A percentile compares a stretch with the other conserved stretches of the same genome.
phyloP scores from a whole-genome alignment of 2,797 vertebrate species.

The Pogonophryne albipinna region DNA sequence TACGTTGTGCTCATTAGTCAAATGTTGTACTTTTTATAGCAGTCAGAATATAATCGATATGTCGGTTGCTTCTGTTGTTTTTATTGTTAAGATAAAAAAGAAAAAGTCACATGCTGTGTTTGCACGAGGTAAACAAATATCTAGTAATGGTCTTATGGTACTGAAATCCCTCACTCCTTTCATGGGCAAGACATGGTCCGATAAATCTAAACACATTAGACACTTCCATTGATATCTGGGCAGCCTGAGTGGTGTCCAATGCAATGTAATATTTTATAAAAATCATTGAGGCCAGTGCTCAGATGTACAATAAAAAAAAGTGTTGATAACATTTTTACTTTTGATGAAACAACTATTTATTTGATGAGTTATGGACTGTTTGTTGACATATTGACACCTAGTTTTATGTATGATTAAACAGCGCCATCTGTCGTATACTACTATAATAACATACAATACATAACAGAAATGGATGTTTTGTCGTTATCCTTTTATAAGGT shows the following conservation, averaged over 20 bases:
- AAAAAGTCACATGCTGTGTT: background rate
- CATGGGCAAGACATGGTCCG: conserved; percentile 2
- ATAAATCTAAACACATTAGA: background rate
- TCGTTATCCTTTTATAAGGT: background rate
- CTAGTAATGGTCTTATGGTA: conserved; percentile 20
- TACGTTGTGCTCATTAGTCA: background rate
- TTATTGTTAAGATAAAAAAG: background rate
- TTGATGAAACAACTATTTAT: background rate
- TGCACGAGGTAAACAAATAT: conserved; percentile 9
- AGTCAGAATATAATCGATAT: background rate
- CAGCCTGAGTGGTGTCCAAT: background rate
- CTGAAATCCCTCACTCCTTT: conserved; percentile 9
- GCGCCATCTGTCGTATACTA: conserved; percentile 37
- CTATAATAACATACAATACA: background rate
- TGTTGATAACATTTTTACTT: background rate
- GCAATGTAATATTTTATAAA: background rate
- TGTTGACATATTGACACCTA: background rate
- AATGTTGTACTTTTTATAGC: background rate
- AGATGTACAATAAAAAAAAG: background rate
- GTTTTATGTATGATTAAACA: background rate
- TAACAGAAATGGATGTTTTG: rapidly evolving
- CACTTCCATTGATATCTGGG: background rate
- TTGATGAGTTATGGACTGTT: too few species aligned
- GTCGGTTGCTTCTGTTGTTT: background rate
- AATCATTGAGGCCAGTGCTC: background rate